Evolutionary conservation across 1,140 invertebrate species (phyloP).

Genomic region (Cydia fagiglandana): DNA sequence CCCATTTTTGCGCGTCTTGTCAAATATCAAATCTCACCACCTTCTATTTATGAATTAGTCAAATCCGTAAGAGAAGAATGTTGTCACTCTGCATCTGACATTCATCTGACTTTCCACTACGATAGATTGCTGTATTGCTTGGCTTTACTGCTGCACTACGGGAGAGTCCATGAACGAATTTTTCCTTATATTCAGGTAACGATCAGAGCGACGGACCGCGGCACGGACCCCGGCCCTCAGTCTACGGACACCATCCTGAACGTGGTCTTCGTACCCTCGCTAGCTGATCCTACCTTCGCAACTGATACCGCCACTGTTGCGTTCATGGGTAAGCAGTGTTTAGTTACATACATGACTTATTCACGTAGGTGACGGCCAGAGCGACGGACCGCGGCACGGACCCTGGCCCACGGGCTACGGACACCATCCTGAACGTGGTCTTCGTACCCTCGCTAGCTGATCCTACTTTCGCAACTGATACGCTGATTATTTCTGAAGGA

Average conservation of each 20-base stretch:
- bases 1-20: too few species aligned
- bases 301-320: slow-evolving; percentile 37
- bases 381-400: slow-evolving; percentile 74
- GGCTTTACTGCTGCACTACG: too few species aligned
- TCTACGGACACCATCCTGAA: slow-evolving; percentile 44
- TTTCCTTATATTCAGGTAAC: slow-evolving; percentile 51
- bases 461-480: slow-evolving; percentile 49
- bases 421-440: slow-evolving; percentile 48
- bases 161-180: too few species aligned
- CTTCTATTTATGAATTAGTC: too few species aligned
- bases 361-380: slow-evolving; percentile 60
- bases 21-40: too few species aligned
- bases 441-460: slow-evolving; percentile 72
- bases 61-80: too few species aligned
- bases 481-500: neutral
- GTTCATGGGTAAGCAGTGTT: slow-evolving; percentile 54
- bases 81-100: too few species aligned
- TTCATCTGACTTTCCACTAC: too few species aligned
- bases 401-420: slow-evolving; percentile 47
- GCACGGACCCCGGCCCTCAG: slow-evolving; percentile 59
- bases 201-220: slow-evolving; percentile 71
- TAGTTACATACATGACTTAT: too few species aligned
- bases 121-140: too few species aligned
- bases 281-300: slow-evolving; percentile 62
- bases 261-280: slow-evolving; percentile 70